phyloP scores from a whole-genome alignment of 2,113 vertebrate species.

The Tetrao urogallus region DNA sequence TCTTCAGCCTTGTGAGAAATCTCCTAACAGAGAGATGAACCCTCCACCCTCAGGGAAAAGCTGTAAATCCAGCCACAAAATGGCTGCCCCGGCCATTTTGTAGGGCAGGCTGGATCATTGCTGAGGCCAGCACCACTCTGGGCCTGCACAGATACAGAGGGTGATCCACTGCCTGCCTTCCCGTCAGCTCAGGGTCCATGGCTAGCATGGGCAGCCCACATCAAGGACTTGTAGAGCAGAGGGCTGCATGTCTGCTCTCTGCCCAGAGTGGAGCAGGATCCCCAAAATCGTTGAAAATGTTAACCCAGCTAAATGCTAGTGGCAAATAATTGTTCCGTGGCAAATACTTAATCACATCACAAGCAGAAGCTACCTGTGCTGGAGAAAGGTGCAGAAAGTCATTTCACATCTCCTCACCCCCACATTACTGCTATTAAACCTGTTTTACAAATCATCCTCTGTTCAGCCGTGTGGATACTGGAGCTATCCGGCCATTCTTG shows the following conservation, averaged over 20 bases:
- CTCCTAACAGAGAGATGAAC: background rate
- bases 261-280: background rate
- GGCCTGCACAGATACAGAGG: accelerated
- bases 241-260: background rate
- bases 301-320: background rate
- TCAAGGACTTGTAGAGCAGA: accelerated
- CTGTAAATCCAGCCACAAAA: slow-evolving; percentile 15
- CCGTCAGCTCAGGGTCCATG: background rate
- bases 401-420: background rate
- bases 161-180: background rate
- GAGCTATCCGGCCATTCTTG: background rate
- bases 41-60: background rate
- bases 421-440: background rate
- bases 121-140: accelerated
- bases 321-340: background rate
- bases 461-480: accelerated
- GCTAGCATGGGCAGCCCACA: background rate
- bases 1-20: background rate
- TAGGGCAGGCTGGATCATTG: accelerated
- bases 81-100: background rate
- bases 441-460: background rate
- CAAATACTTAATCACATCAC: background rate
- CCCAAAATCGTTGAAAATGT: background rate
- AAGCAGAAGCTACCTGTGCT: background rate
- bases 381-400: background rate